Evolutionary conservation across 2,888 invertebrate genomes (phyloP), one percentile per base, ranked within the genome.

Genomic region (Ligdia adustata): DNA sequence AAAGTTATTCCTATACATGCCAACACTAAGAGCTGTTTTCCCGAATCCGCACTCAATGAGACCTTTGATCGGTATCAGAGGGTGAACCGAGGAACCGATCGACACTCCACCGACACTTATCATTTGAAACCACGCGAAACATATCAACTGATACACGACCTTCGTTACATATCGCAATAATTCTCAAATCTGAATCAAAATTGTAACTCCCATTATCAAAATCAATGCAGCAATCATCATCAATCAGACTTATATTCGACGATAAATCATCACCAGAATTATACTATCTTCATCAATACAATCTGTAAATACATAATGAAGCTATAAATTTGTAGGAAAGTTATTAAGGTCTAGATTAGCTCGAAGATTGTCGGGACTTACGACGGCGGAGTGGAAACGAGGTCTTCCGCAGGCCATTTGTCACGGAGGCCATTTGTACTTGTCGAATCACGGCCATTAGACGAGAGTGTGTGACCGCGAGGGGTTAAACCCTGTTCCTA

Each of bases 391-490:
- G 66, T 74, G 75, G 76, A 80, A 75, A 73, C 72, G 75, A 79
- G 85, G 82, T 84, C 87, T 87, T 82, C 87, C 79, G 75, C 79
- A 76, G 75, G 76, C 87, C 87, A 90, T 91, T 91, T 91, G 90
- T 91, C 91, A 91, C 85, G 66, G 77, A 67, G 73, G 83, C 89
- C 90, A 90, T 91, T 91, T 91, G 90, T 91, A 90, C 90, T 89
- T 90, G 91, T 90, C 90, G 90, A 90, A 90, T 90, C 90, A 88
- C 88, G 80, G 83, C 89, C 90, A 90, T 90, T 90, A 90, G 87
- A 87, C 73, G 79, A 75, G 86, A 86, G 88, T 87, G 88, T 86
- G 87, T 85, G 86, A 89, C 89, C 89, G 84, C 82, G 79, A 74
- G 82, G 83, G 85, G 81, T 80, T 78, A 78, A 72, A 70, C 69